phyloP scores from a whole-genome alignment of 1,140 invertebrate genomes.

The Dermatophagoides farinae region DNA sequence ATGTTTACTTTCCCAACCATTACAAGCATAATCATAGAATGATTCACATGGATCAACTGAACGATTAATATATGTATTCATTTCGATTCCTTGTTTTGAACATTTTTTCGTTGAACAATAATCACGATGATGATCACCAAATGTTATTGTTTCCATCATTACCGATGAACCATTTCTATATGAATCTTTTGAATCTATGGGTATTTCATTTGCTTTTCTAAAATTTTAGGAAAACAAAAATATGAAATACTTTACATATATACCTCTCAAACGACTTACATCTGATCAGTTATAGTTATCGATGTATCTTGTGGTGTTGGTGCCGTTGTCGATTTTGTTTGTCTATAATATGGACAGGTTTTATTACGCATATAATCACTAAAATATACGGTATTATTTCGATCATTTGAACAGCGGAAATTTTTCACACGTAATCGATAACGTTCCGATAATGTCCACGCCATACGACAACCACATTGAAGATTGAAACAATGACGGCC shows the following conservation, averaged over 20 bases:
- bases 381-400: not conserved
- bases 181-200: not conserved
- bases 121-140: not conserved
- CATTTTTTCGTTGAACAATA: slow-evolving; percentile 1
- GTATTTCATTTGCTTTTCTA: not conserved
- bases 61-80: slow-evolving; percentile 6
- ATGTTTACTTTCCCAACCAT: slow-evolving; percentile 27
- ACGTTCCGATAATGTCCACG: not conserved
- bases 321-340: not conserved
- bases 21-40: slow-evolving; percentile 36
- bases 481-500: not conserved
- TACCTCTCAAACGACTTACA: not conserved
- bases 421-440: not conserved
- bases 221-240: not conserved
- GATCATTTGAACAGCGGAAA: not conserved
- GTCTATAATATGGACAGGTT: not conserved
- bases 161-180: not conserved
- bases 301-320: not conserved
- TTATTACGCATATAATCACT: not conserved
- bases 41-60: slow-evolving; percentile 32
- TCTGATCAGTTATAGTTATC: not conserved
- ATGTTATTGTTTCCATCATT: not conserved
- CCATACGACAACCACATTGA: not conserved
- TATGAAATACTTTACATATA: not conserved
- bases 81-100: not conserved